These are phyloP conservation scores for Ligdia adustata DNA, from an alignment of 2,888 invertebrate genomes.

Conservation along the genomic window DNA sequence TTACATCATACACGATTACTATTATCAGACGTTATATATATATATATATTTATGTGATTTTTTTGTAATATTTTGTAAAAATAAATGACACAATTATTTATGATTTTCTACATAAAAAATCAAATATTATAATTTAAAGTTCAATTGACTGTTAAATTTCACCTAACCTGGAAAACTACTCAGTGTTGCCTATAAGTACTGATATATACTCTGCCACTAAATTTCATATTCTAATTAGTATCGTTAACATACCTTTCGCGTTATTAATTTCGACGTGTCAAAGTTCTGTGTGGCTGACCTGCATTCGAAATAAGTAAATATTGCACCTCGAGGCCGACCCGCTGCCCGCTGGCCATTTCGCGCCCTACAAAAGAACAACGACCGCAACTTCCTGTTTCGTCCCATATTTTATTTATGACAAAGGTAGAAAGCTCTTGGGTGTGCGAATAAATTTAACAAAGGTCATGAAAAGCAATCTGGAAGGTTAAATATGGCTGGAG, in stretches of 20 bases:
- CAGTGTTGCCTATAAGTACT: too few relatives aligned
- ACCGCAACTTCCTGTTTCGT: conserved; percentile 15
- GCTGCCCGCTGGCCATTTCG: conserved; percentile 2
- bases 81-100: too few relatives aligned
- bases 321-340: conserved; percentile 9
- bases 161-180: too few relatives aligned
- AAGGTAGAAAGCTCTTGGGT: conserved; percentile 16
- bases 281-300: conserved; percentile 8
- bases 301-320: conserved; percentile 4
- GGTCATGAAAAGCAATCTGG: conserved; percentile 24
- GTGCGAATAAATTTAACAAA: conserved; percentile 15
- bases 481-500: conserved; percentile 15
- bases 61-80: too few relatives aligned
- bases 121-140: too few relatives aligned
- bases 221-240: too few relatives aligned
- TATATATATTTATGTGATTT: too few relatives aligned
- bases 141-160: too few relatives aligned
- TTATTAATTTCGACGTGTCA: conserved; percentile 5
- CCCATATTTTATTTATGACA: conserved; percentile 17
- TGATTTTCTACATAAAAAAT: too few relatives aligned
- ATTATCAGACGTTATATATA: too few relatives aligned
- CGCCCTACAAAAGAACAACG: conserved; percentile 5
- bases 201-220: too few relatives aligned
- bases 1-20: too few relatives aligned
- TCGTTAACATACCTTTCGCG: not conserved